Percentiles rank a stretch among this genome's conserved stretches.
Conservation (phyloP, 2,797 vertebrate species). For the Amphiprion clarkii region DNA sequence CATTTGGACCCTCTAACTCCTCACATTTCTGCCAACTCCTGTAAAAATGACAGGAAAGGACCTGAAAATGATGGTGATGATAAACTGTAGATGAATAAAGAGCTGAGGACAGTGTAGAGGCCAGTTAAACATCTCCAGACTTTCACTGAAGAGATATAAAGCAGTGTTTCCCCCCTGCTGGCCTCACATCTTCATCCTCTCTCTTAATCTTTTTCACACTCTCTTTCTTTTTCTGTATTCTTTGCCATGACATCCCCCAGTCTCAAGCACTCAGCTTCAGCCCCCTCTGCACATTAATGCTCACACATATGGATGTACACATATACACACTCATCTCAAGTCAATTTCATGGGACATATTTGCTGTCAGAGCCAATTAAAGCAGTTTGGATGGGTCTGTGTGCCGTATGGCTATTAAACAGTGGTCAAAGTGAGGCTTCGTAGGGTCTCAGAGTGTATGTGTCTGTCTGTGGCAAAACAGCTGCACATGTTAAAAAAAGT, state of each 20-base stretch:
- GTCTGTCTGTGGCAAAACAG: slow-evolving; percentile 66
- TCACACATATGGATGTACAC: slow-evolving; percentile 30
- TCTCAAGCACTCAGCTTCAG: slow-evolving; percentile 32
- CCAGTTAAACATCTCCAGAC: slow-evolving; percentile 73
- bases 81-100: slow-evolving; percentile 51
- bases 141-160: slow-evolving; percentile 61
- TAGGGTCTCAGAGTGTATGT: slow-evolving; percentile 50
- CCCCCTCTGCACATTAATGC: slow-evolving; percentile 14
- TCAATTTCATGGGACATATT: slow-evolving; percentile 84
- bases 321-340: slow-evolving; percentile 48
- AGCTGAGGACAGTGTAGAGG: slow-evolving; percentile 38
- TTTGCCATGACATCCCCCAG: slow-evolving; percentile 29
- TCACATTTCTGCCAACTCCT: slow-evolving; percentile 34
- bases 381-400: slow-evolving; percentile 69
- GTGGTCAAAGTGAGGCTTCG: slow-evolving; percentile 72
- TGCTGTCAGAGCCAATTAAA: slow-evolving; percentile 83
- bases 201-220: slow-evolving; percentile 64
- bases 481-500: slow-evolving; percentile 66
- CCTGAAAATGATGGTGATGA: slow-evolving; percentile 50
- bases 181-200: slow-evolving; percentile 67
- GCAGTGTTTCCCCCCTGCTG: slow-evolving; percentile 24
- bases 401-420: slow-evolving; percentile 66
- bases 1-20: slow-evolving; percentile 35
- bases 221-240: slow-evolving; percentile 47
- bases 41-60: slow-evolving; percentile 45